A percentile compares a stretch with the other conserved stretches of the same genome.
Evolutionary conservation across 2,113 vertebrate species (phyloP).

Genomic region (Mesoclemmys tuberculata): DNA sequence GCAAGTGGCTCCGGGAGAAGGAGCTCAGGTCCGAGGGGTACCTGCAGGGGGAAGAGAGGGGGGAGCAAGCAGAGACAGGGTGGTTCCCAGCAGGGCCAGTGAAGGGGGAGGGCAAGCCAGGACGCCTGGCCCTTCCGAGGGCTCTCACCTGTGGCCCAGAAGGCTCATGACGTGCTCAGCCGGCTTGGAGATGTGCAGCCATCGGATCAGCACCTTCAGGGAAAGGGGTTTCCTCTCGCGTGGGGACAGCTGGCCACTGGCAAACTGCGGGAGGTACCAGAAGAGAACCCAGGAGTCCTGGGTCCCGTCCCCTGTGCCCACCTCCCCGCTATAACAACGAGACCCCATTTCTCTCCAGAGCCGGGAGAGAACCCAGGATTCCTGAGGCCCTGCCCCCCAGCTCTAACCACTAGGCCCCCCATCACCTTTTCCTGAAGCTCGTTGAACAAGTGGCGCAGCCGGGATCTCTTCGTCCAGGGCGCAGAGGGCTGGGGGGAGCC

Average conservation of each 20-base stretch:
- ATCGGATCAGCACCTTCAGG: constrained; percentile 87
- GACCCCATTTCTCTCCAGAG: not conserved
- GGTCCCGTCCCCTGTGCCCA: not conserved
- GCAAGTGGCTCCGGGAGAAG: constrained; percentile 84
- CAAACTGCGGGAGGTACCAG: constrained; percentile 34
- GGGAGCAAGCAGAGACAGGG: not conserved
- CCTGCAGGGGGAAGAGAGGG: constrained; percentile 60
- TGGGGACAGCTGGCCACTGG: too few relatives aligned
- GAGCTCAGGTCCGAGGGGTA: constrained; percentile 81
- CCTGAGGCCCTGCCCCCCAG: not conserved
- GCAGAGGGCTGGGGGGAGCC: not conserved
- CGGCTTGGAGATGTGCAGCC: constrained; percentile 87
- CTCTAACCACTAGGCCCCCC: not conserved
- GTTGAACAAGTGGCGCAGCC: not conserved
- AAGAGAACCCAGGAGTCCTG: not conserved
- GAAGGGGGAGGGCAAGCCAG: not conserved
- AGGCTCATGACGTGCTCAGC: constrained; percentile 85
- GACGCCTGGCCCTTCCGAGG: not conserved
- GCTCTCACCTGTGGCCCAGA: constrained; percentile 84
- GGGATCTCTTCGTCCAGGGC: not conserved
- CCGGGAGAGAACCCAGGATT: not conserved
- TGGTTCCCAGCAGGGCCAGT: not conserved
- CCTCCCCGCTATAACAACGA: not conserved
- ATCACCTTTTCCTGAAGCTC: not conserved
- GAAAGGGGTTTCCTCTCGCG: too few relatives aligned